Evolutionary conservation across 2,888 invertebrate genomes (phyloP).

Genomic region (Machimus rusticus): DNA sequence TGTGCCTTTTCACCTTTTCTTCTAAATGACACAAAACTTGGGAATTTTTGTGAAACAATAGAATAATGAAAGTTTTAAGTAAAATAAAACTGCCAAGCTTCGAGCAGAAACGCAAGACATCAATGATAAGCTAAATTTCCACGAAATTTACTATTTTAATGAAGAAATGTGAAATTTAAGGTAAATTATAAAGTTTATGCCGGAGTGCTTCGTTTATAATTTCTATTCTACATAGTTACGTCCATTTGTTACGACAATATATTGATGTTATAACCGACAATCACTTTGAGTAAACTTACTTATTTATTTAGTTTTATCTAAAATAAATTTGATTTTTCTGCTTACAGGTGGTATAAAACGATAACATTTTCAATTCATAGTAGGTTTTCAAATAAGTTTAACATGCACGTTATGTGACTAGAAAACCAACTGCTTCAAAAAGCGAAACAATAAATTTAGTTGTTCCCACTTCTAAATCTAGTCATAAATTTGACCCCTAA

Average conservation of each 20-base stretch:
- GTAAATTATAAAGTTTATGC: too few relatives aligned
- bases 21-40: neutral
- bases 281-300: too few relatives aligned
- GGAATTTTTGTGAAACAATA: neutral
- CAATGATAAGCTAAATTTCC: neutral
- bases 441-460: neutral
- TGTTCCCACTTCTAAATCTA: neutral
- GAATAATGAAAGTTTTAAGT: neutral
- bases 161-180: neutral
- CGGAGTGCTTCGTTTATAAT: neutral
- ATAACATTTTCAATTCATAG: neutral
- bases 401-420: neutral
- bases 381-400: neutral
- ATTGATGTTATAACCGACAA: neutral
- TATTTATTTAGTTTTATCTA: too few relatives aligned
- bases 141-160: neutral
- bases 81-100: neutral
- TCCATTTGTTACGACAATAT: neutral
- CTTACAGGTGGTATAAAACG: too few relatives aligned
- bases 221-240: neutral
- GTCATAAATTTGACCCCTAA: neutral
- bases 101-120: neutral
- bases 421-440: neutral
- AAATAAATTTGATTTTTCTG: too few relatives aligned
- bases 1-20: neutral